Evolutionary conservation across 2,113 vertebrate genomes (phyloP).

Genomic region (Forbesichthys agassizii): DNA sequence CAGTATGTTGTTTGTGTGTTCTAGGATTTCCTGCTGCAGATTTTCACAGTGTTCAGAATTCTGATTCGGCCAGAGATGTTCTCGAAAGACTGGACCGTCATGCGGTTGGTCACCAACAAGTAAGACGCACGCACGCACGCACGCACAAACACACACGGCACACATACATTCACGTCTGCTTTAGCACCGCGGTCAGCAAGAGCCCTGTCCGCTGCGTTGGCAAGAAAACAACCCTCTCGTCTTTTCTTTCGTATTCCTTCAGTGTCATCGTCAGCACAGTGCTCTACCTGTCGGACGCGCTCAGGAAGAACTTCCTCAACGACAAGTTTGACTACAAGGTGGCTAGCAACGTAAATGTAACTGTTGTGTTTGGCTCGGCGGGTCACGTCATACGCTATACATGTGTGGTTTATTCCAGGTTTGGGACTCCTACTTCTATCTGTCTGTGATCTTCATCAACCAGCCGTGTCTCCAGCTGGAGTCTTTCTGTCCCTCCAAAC

Average conservation of each 20-base stretch:
- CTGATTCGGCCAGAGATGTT: slow-evolving; percentile 97
- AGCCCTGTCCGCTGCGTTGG: background rate
- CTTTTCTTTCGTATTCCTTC: slow-evolving; percentile 44
- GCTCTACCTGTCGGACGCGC: slow-evolving; percentile 95
- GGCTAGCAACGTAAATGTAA: slow-evolving; percentile 1
- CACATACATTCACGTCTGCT: background rate
- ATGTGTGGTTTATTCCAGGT: slow-evolving; percentile 75
- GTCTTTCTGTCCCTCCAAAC: slow-evolving; percentile 95
- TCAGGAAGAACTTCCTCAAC: slow-evolving; percentile 96
- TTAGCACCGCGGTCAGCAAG: too few species aligned
- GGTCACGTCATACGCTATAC: background rate
- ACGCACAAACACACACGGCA: background rate
- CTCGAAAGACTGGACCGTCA: slow-evolving; percentile 98
- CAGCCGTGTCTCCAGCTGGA: slow-evolving; percentile 96
- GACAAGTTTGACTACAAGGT: slow-evolving; percentile 98
- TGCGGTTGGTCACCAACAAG: slow-evolving; percentile 99
- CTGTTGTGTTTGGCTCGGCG: too few species aligned
- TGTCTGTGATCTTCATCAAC: slow-evolving; percentile 99
- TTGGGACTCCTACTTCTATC: slow-evolving; percentile 98
- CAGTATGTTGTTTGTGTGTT: background rate
- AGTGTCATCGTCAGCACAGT: slow-evolving; percentile 99
- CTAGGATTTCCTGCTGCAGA: slow-evolving; percentile 96
- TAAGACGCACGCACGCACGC: slow-evolving; percentile 67
- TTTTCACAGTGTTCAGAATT: slow-evolving; percentile 98
- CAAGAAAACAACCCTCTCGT: background rate